These are phyloP conservation scores for Epinotia nisella DNA, from an alignment of 2,888 invertebrate genomes.

Conservation along the genomic window DNA sequence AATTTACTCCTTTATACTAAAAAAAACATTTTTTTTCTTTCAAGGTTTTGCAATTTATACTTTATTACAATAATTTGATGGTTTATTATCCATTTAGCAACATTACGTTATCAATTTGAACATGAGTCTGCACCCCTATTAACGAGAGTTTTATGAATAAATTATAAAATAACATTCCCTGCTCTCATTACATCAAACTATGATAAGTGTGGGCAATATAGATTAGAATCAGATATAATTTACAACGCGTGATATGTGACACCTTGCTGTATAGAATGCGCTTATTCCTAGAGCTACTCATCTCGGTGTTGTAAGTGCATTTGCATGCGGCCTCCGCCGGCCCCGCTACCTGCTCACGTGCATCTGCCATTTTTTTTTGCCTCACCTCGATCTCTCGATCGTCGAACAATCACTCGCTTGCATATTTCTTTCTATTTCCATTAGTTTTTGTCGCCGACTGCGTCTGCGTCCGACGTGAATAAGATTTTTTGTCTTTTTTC, in stretches of 20 bases:
- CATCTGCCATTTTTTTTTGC: slow-evolving; percentile 63
- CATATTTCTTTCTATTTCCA: slow-evolving; percentile 67
- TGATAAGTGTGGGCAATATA: background rate
- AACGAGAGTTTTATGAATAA: background rate
- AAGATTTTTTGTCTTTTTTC: slow-evolving; percentile 55
- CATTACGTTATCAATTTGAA: too few species aligned
- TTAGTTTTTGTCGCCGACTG: slow-evolving; percentile 58
- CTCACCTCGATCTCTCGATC: slow-evolving; percentile 49
- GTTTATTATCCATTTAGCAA: too few species aligned
- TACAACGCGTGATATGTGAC: background rate
- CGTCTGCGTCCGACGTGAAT: slow-evolving; percentile 55
- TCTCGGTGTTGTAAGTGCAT: slow-evolving; percentile 47
- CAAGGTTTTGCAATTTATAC: too few species aligned
- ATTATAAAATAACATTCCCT: background rate
- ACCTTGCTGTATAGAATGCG: slow-evolving; percentile 34
- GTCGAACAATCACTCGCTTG: slow-evolving; percentile 63
- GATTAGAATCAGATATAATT: background rate
- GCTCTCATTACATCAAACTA: background rate
- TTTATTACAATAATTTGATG: too few species aligned
- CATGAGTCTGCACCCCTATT: too few species aligned
- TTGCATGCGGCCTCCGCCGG: slow-evolving; percentile 57
- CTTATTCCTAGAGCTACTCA: slow-evolving; percentile 34
- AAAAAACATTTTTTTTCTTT: too few species aligned
- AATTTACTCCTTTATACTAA: too few species aligned
- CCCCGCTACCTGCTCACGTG: slow-evolving; percentile 65